phyloP scores from a whole-genome alignment of 2,113 vertebrate genomes.

The Chroicocephalus ridibundus region DNA sequence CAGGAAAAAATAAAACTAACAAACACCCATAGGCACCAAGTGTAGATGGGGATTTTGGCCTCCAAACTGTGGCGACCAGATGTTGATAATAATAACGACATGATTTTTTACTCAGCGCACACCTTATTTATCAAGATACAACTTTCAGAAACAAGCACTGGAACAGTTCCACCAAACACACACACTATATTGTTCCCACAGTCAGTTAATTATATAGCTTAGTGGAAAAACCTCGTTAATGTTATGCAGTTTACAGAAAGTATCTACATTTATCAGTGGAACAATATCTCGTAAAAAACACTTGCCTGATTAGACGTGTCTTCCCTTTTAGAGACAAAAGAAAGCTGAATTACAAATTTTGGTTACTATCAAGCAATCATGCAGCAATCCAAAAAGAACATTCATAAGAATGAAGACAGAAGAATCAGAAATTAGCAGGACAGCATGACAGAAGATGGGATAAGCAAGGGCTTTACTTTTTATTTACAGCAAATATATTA shows the following conservation, averaged over 20 bases:
- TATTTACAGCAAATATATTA: slow-evolving; percentile 70
- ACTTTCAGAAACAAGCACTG: background rate
- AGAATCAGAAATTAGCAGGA: background rate
- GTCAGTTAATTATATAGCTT: slow-evolving; percentile 5
- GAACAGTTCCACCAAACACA: slow-evolving; percentile 10
- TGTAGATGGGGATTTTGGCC: background rate
- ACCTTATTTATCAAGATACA: slow-evolving; percentile 31
- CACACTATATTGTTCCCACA: background rate
- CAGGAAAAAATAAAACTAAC: background rate
- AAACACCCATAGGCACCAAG: background rate
- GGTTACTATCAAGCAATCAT: background rate
- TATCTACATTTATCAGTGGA: background rate
- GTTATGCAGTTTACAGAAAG: background rate
- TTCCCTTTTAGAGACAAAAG: background rate
- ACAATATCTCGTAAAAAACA: background rate
- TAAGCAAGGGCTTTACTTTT: background rate
- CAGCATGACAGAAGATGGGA: background rate
- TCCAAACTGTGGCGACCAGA: background rate
- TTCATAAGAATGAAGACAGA: background rate
- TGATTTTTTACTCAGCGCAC: background rate
- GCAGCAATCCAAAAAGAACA: background rate
- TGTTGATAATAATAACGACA: background rate
- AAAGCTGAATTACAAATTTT: background rate
- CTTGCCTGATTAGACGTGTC: background rate
- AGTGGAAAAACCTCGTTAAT: background rate